Base-by-base conservation (phyloP, 2,797 vertebrate species). In the Leontocebus nigricollis region DNA sequence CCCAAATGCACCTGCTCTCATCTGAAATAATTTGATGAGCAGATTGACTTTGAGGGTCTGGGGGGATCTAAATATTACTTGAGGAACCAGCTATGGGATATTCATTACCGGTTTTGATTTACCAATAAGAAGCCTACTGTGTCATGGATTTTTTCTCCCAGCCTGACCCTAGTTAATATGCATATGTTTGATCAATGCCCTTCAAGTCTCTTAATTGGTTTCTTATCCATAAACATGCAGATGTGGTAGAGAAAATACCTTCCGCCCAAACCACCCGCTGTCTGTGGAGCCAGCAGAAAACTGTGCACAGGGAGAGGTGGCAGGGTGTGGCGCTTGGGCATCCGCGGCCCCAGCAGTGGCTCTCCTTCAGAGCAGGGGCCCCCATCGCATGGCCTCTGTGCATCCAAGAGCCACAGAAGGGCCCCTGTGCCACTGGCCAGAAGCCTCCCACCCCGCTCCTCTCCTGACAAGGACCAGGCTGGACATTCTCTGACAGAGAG, bases 291-390 rank as follows among this genome's bases (percentile, higher is more conserved):
- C 26, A 30, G 1, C 75, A 67, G 39, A 27, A 33, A 12, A 30
- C 2, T 3, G 4, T 11, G 26, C 9, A 70, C 11, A 24, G 4
- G 6, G 10, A 15, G 24, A 39, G 33, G 5, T 0, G 26, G 24
- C 20, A 17, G 12, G 14, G 33, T 41, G 70, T 67, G 4, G 2
- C 0, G 0, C 5, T 0, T 3, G 1, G 22, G 41, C n/a, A 8
- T 19, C 14, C 2, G 0, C 0, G 5, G 52, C 20, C 52, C 5
- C 1, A 4, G 7, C 1, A 0, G 20, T 0, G 1, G 15, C 0
- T 1, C 14, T 61, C 2, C 2, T 0, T 59, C 77, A 7, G n/a
- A 73, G 52, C 13, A 0, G 7, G 0, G 2, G 24, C 17, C 0
- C 15, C 13, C 17, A 36, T 20, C 6, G 5, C 3, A 8, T 0